Base-by-base conservation (phyloP, 2,113 vertebrate genomes). In the Leptosomus discolor region DNA sequence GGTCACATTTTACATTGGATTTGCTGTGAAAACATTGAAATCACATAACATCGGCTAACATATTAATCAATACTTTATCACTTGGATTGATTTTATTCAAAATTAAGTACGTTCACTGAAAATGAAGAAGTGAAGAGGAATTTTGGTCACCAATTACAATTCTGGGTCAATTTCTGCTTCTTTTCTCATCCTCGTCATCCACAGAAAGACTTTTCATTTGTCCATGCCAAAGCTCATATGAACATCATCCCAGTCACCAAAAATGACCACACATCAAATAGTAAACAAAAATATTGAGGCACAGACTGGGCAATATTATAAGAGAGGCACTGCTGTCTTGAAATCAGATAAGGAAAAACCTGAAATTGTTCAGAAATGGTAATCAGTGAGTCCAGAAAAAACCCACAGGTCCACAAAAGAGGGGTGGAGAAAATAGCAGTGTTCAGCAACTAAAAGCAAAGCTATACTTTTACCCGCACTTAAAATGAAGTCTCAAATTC, bases 391-490 rank as follows among this genome's bases (percentile, higher is more conserved):
- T 83, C n/a, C 36, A 81, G 37, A 70, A 87, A 81, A 89, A 30
- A 0, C 0, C 7, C n/a, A 54, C 2, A 61, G 11, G 23, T 22
- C 18, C 39, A 63, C 13, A 46, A 22, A 84, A 80, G 45, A 80
- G 6, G 11, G 30, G 18, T 11, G 73, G 18, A 58, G 29, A 84
- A 93, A 79, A 64, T 5, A 73, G n/a, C 10, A 46, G 24, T 69
- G 29, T 46, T 41, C 37, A 70, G 5, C 27, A 84, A 21, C 43
- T 48, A 64, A 75, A 92, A 92, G 34, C 20, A 86, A 92, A 94
- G 19, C 2, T 41, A 17, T n/a, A 20, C 57, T 92, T 87, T 83
- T 60, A 83, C 15, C 70, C 0, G 1, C 13, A 74, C 8, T 12
- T 79, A 64, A 74, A 87, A 68, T 30, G 11, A 78, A 86, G 78